Evolutionary conservation across 2,797 vertebrate species (phyloP).

Genomic region (Acanthiza pusilla): DNA sequence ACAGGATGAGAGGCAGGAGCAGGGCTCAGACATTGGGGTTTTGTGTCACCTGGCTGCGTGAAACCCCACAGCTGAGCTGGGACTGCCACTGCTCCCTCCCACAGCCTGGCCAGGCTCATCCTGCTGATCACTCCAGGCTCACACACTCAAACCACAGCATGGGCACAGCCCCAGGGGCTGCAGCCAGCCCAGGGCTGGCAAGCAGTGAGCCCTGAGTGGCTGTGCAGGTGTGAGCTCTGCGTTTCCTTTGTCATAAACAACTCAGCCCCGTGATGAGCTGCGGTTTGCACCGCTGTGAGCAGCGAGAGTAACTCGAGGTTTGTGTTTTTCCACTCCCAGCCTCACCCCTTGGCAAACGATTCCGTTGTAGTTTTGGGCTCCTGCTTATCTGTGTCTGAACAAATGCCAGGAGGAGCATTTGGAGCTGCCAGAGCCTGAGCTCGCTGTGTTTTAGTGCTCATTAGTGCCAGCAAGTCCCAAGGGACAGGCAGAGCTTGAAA

Average conservation of each 20-base stretch:
- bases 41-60: not conserved
- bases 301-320: not conserved
- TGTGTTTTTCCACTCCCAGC: not conserved
- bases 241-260: not conserved
- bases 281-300: not conserved
- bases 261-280: not conserved
- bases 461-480: conserved; percentile 13
- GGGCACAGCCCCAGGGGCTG: not conserved
- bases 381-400: conserved; percentile 4
- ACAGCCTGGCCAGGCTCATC: not conserved
- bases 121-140: accelerated
- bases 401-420: conserved; percentile 13
- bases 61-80: not conserved
- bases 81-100: not conserved
- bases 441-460: conserved; percentile 2
- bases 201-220: too few species aligned
- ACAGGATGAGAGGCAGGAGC: not conserved
- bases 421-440: not conserved
- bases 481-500: conserved; percentile 50
- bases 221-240: not conserved
- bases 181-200: not conserved
- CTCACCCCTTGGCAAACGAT: not conserved
- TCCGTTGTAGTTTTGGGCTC: not conserved
- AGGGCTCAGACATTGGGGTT: conserved; percentile 57
- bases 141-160: accelerated